Evolutionary conservation across 2,888 invertebrate species (phyloP).

Genomic region (Lithophane socia): DNA sequence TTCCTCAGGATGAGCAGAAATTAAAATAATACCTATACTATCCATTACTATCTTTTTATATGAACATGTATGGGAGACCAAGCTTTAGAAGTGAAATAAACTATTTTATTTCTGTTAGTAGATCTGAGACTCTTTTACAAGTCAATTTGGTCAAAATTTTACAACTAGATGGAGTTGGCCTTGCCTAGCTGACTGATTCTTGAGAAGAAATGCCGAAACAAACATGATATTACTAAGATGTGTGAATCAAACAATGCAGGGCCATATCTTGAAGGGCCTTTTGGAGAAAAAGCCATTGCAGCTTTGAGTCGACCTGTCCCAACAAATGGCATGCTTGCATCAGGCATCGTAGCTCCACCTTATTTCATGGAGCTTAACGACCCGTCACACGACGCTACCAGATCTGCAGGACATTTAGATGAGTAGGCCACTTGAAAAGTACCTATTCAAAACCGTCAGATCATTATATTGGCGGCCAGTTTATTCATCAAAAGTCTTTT

Average conservation of each 20-base stretch:
- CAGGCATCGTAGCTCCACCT: neutral
- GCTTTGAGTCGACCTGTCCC: neutral
- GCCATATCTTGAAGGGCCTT: neutral
- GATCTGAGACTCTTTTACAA: neutral
- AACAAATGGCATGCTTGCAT: neutral
- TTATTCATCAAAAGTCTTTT: no score
- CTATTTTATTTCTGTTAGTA: neutral
- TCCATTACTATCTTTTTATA: neutral
- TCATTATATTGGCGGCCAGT: no score
- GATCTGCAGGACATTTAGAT: neutral
- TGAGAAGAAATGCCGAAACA: neutral
- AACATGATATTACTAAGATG: neutral
- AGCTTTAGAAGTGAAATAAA: neutral
- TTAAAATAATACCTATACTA: neutral
- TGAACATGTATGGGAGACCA: neutral
- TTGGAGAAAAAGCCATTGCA: neutral
- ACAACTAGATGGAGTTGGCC: neutral
- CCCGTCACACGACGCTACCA: neutral
- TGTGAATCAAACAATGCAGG: neutral
- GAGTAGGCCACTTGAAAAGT: neutral
- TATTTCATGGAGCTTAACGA: neutral
- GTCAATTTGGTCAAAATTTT: neutral
- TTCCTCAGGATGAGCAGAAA: neutral
- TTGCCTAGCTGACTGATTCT: neutral
- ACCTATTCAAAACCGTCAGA: neutral